phyloP scores from a whole-genome alignment of 2,113 vertebrate species.

The Sterna hirundo region DNA sequence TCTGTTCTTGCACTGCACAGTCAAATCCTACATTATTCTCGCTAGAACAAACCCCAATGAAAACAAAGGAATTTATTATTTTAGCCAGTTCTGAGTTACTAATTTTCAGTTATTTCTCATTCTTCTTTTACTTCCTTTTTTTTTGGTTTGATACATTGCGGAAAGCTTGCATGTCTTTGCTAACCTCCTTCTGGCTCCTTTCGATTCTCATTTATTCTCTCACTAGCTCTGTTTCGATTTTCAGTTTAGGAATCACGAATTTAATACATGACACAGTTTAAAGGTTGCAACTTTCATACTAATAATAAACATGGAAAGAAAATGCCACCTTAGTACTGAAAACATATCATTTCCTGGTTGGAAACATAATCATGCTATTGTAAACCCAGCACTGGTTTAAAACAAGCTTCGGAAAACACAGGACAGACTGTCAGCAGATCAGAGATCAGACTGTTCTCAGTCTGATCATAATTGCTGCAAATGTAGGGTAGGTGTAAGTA shows the following conservation, averaged over 20 bases:
- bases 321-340: background rate
- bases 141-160: background rate
- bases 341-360: background rate
- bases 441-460: background rate
- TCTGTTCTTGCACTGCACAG: background rate
- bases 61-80: background rate
- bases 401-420: background rate
- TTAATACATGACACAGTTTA: background rate
- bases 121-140: background rate
- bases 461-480: background rate
- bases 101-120: background rate
- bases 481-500: background rate
- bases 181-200: background rate
- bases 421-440: background rate
- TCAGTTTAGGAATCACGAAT: background rate
- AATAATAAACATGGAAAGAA: background rate
- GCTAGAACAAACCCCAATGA: background rate
- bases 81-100: background rate
- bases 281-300: background rate
- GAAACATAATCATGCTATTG: background rate
- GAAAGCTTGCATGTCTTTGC: background rate
- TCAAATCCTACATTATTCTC: background rate
- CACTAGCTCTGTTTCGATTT: background rate
- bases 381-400: background rate
- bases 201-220: background rate